These are phyloP conservation scores for Abramis brama DNA, from an alignment of 2,113 vertebrate genomes.

Conservation along the genomic window DNA sequence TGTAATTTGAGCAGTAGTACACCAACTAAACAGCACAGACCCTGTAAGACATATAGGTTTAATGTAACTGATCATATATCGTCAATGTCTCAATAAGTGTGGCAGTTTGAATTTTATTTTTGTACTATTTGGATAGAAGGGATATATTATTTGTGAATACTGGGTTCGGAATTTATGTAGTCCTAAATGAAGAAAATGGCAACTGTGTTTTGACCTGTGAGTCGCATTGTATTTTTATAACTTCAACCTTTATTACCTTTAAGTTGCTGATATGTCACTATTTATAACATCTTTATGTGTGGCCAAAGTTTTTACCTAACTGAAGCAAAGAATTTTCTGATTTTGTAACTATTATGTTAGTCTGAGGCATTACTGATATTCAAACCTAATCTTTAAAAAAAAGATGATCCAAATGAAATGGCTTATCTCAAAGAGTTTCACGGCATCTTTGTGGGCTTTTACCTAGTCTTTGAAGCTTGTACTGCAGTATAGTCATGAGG, in stretches of 20 bases:
- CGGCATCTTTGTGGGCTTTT: constrained; percentile 15
- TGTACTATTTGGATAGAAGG: constrained; percentile 66
- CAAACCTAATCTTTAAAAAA: constrained; percentile 23
- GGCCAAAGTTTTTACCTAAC: constrained; percentile 30
- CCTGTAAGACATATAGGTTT: constrained; percentile 61
- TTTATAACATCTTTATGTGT: constrained; percentile 13
- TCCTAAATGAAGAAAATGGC: constrained; percentile 57
- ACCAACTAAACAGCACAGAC: constrained; percentile 70
- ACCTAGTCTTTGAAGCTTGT: constrained; percentile 2
- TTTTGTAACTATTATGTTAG: constrained; percentile 8
- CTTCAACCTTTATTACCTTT: constrained; percentile 42
- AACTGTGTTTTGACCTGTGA: constrained; percentile 50
- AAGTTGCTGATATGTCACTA: constrained; percentile 8
- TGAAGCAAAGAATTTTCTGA: not conserved
- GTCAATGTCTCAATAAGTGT: constrained; percentile 60
- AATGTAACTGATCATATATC: constrained; percentile 63
- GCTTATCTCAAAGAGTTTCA: not conserved
- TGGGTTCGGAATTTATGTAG: constrained; percentile 57
- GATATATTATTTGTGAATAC: constrained; percentile 75
- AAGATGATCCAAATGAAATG: not conserved
- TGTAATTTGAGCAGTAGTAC: constrained; percentile 46
- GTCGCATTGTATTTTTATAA: constrained; percentile 54
- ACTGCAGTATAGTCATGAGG: not conserved
- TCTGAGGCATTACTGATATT: not conserved
- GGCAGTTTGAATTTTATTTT: constrained; percentile 75